Evolutionary conservation across 2,888 invertebrate species (phyloP).

Genomic region (Platerodrilus igneus): DNA sequence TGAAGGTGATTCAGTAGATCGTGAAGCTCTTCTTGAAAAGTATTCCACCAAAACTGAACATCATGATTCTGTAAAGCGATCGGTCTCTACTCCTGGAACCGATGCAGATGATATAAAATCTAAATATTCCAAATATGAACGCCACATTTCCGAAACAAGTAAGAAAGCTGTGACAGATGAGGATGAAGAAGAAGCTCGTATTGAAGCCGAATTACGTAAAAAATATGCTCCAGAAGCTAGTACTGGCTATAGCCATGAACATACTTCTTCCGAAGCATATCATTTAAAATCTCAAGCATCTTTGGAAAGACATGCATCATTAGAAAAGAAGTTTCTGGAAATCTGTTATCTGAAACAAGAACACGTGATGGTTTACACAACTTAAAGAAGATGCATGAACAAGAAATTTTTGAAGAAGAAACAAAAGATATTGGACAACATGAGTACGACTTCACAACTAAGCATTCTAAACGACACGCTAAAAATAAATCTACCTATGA

Average conservation of each 20-base stretch:
- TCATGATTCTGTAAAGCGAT: conserved; percentile 11
- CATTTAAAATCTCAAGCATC: background rate
- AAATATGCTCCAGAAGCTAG: conserved; percentile 26
- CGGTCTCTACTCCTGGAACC: conserved; percentile 6
- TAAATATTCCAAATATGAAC: conserved; percentile 18
- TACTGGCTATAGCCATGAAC: conserved; percentile 2
- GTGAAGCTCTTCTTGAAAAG: conserved; percentile 14
- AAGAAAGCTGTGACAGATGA: conserved; percentile 15
- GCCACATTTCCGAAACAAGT: conserved; percentile 14
- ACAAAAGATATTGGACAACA: too few relatives aligned
- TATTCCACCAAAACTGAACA: conserved; percentile 14
- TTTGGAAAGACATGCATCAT: conserved; percentile 1
- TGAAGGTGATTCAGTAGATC: conserved; percentile 9
- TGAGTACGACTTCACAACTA: too few relatives aligned
- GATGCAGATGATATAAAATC: conserved; percentile 13
- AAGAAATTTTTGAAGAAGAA: too few relatives aligned
- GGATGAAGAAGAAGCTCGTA: conserved; percentile 24
- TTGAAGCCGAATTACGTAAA: conserved; percentile 29
- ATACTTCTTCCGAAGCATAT: background rate
- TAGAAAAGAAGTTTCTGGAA: too few relatives aligned
- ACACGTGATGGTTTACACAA: too few relatives aligned
- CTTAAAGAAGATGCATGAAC: too few relatives aligned
- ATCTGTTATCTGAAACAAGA: too few relatives aligned
- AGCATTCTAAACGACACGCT: too few relatives aligned
- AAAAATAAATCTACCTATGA: conserved; percentile 4